A percentile compares a stretch with the other conserved stretches of the same genome.
These are phyloP conservation scores for Leptopterna dolabrata DNA, from an alignment of 2,888 invertebrate species.

Conservation along the genomic window DNA sequence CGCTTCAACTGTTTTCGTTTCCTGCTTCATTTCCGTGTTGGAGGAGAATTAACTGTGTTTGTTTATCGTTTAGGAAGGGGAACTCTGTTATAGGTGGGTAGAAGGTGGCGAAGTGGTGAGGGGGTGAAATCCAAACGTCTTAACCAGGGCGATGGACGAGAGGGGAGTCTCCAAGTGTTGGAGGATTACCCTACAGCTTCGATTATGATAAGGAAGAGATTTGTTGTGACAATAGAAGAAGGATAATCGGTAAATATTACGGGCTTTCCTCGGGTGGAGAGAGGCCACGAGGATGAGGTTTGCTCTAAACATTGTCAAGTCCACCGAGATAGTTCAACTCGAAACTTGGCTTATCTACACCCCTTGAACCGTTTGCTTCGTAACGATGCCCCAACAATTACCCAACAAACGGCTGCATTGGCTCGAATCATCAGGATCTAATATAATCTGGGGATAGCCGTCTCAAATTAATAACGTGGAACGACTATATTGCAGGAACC, in stretches of 20 bases:
- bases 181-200: background rate
- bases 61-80: background rate
- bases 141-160: background rate
- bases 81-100: background rate
- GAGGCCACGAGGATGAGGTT: background rate
- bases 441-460: background rate
- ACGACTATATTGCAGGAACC: background rate
- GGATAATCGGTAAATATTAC: slow-evolving; percentile 23
- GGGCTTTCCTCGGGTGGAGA: background rate
- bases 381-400: background rate
- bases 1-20: background rate
- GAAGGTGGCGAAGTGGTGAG: background rate
- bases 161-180: background rate
- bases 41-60: background rate
- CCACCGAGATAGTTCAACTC: background rate
- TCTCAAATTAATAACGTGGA: background rate
- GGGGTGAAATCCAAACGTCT: background rate
- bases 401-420: background rate
- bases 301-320: slow-evolving; percentile 14
- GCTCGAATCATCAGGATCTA: background rate
- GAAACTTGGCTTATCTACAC: slow-evolving; percentile 17
- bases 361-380: slow-evolving; percentile 7
- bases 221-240: slow-evolving; percentile 13
- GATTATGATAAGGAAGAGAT: slow-evolving; percentile 22
- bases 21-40: background rate